Percentiles rank a stretch among this genome's conserved stretches.
Conservation (phyloP, 2,113 vertebrate species). For the Oxygymnocypris stewartii region DNA sequence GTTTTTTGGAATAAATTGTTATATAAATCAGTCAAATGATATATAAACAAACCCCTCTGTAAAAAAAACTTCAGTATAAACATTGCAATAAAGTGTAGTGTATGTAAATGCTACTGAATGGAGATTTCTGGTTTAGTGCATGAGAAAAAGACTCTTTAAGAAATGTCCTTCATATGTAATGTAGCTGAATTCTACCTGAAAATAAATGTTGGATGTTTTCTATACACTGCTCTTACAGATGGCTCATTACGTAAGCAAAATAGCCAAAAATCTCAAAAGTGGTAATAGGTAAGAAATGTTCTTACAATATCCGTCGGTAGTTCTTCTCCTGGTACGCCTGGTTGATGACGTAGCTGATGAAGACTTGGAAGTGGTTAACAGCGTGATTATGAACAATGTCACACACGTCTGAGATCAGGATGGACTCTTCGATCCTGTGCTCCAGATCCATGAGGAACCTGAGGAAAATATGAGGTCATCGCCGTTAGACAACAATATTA, state of each 20-base stretch:
- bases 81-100: too few species aligned
- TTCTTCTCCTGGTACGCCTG: conserved; percentile 96
- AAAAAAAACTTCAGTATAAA: neutral
- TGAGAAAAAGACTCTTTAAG: neutral
- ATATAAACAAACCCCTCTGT: neutral
- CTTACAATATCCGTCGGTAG: conserved; percentile 93
- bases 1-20: too few species aligned
- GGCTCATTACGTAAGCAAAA: neutral
- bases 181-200: neutral
- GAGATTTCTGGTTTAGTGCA: neutral
- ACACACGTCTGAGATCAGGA: conserved; percentile 91
- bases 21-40: neutral
- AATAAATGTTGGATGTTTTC: neutral
- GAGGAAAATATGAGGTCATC: conserved; percentile 26
- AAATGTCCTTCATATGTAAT: neutral
- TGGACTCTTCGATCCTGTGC: conserved; percentile 89
- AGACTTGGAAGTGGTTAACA: conserved; percentile 83
- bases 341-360: conserved; percentile 94
- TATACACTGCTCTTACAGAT: neutral
- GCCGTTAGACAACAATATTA: neutral
- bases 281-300: conserved; percentile 46
- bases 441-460: conserved; percentile 94
- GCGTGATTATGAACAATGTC: conserved; percentile 90
- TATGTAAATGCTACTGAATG: neutral
- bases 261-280: neutral